Percentiles rank a stretch among this genome's conserved stretches.
These are phyloP conservation scores for Psephotus haematonotus DNA, from an alignment of 2,113 vertebrate species.

Conservation along the genomic window DNA sequence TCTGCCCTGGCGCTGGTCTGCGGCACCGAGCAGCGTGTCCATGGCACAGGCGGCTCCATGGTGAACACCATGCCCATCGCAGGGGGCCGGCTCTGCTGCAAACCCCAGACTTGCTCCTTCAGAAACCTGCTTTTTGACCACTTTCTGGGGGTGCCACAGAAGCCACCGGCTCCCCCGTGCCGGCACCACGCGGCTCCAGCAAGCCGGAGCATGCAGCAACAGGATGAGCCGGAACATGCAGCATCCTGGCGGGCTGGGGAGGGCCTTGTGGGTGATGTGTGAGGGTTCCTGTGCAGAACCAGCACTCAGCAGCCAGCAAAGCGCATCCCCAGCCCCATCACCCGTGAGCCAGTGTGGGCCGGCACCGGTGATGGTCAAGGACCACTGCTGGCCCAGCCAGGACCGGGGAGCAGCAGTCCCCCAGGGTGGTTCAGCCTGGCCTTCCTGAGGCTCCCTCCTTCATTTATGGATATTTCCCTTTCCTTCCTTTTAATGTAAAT, in stretches of 20 bases:
- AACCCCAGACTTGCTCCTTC: not conserved
- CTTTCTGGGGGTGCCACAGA: not conserved
- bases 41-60: accelerated
- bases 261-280: not conserved
- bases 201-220: not conserved
- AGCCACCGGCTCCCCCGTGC: not conserved
- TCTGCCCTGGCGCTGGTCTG: accelerated
- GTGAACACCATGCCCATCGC: accelerated
- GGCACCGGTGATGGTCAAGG: accelerated
- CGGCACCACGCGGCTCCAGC: not conserved
- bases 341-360: accelerated
- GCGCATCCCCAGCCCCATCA: not conserved
- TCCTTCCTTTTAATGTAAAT: not conserved
- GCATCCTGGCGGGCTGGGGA: not conserved
- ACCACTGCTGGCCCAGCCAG: no score
- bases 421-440: not conserved
- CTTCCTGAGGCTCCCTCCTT: not conserved
- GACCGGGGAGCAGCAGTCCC: not conserved
- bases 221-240: not conserved
- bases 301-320: accelerated
- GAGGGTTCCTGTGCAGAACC: not conserved
- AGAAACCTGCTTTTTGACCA: not conserved
- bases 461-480: not conserved
- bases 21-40: not conserved
- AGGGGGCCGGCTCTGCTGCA: accelerated